A percentile compares a stretch with the other conserved stretches of the same genome.
Conservation (phyloP, 2,888 invertebrate genomes). For the Ochlodes sylvanus region DNA sequence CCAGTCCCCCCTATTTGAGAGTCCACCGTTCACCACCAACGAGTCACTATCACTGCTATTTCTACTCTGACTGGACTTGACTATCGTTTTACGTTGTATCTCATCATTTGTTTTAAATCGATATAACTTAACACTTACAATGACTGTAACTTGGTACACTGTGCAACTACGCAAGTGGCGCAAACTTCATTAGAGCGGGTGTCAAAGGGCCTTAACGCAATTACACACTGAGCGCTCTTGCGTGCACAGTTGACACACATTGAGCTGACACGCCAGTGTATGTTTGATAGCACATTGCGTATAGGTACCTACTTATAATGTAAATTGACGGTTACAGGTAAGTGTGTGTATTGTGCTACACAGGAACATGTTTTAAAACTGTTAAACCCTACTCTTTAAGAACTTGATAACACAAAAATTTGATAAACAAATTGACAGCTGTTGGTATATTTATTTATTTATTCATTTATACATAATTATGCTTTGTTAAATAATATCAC, state of each 20-base stretch:
- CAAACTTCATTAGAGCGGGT: slow-evolving; percentile 80
- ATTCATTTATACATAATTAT: no score
- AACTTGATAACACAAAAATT: no score
- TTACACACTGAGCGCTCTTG: slow-evolving; percentile 71
- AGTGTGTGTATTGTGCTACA: background rate
- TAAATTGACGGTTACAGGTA: background rate
- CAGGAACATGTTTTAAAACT: no score
- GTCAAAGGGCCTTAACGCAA: slow-evolving; percentile 83
- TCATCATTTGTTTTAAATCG: background rate
- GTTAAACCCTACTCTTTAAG: no score
- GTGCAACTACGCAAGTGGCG: slow-evolving; percentile 32
- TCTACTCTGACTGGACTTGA: no score
- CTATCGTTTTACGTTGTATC: no score
- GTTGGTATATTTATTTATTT: no score
- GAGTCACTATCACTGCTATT: no score
- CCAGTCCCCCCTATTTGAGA: no score
- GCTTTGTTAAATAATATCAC: no score
- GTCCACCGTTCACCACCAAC: no score
- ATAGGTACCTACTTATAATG: background rate
- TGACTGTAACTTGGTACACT: slow-evolving; percentile 11
- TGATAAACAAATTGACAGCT: no score
- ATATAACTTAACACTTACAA: slow-evolving; percentile 9
- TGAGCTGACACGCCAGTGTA: slow-evolving; percentile 13
- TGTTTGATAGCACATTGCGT: slow-evolving; percentile 8
- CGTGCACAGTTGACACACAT: slow-evolving; percentile 41